These are phyloP conservation scores for Syngnathus typhle DNA, from an alignment of 2,113 vertebrate species.

Conservation along the genomic window DNA sequence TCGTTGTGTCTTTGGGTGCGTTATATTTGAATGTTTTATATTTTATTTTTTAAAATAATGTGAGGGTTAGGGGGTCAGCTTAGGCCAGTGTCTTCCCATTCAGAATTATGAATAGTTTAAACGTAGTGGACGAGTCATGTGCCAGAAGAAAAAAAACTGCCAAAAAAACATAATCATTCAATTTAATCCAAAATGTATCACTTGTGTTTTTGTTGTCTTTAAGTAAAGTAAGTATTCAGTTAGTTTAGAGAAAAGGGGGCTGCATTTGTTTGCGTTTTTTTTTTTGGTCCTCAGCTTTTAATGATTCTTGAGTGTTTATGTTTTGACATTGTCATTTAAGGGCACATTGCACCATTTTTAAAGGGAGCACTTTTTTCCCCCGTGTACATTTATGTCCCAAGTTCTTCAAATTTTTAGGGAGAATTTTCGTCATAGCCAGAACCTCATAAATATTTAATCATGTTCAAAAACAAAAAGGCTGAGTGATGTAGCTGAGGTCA, in stretches of 20 bases:
- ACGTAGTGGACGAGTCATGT: background rate
- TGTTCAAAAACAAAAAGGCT: no score
- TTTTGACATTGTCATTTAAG: no score
- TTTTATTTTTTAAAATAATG: background rate
- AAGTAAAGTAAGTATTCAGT: background rate
- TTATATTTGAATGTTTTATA: background rate
- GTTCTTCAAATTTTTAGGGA: no score
- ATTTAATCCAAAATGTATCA: background rate
- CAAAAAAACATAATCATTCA: background rate
- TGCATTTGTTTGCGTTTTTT: background rate
- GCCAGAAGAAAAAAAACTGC: background rate
- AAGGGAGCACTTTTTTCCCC: no score
- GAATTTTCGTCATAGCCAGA: no score
- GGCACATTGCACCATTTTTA: no score
- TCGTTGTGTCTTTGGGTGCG: slow-evolving; percentile 18
- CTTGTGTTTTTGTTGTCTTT: background rate
- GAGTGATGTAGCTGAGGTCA: no score
- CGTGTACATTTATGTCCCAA: no score
- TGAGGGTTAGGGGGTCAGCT: background rate
- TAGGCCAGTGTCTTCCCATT: background rate
- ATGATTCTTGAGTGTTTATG: no score
- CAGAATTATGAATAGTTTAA: background rate
- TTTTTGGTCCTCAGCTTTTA: no score
- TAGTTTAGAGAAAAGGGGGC: background rate
- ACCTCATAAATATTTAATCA: no score